Evolutionary conservation across 2,888 invertebrate genomes (phyloP).

Genomic region (Diplolepis rosae): DNA sequence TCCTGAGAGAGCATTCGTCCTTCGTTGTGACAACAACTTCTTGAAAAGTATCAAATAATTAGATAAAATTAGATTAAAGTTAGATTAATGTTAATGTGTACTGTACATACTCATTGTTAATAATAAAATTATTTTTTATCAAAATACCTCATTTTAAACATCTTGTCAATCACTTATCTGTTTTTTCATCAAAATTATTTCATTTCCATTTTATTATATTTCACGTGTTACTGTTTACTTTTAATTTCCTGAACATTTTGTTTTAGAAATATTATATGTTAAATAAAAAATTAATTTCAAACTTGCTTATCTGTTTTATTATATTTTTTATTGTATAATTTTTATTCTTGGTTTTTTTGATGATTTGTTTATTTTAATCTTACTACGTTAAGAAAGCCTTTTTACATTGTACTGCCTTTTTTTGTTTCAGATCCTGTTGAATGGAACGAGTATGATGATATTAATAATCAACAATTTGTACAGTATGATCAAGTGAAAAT

Average conservation of each 20-base stretch:
- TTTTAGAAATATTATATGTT: no score
- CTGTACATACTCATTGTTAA: not conserved
- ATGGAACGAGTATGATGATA: not conserved
- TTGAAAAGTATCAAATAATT: constrained; percentile 22
- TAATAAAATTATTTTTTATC: not conserved
- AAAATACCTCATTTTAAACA: not conserved
- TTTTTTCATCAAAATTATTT: not conserved
- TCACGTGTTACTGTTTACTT: not conserved
- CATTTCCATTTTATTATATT: not conserved
- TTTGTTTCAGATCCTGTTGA: not conserved
- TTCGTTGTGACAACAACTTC: constrained; percentile 38
- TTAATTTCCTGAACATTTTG: not conserved
- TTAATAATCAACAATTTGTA: not conserved
- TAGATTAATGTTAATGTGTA: not conserved
- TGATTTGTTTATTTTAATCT: not conserved
- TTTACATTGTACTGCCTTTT: not conserved
- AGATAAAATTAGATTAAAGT: no score
- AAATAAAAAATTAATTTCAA: no score
- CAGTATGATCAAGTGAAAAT: not conserved
- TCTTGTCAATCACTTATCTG: not conserved
- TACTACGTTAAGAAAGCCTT: not conserved
- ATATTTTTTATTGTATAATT: not conserved
- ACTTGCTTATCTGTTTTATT: no score
- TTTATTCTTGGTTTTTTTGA: not conserved
- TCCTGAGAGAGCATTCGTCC: constrained; percentile 56